A percentile compares a stretch with the other conserved stretches of the same genome.
Conservation (phyloP, 2,888 invertebrate species). For the Harpalus rufipes region DNA sequence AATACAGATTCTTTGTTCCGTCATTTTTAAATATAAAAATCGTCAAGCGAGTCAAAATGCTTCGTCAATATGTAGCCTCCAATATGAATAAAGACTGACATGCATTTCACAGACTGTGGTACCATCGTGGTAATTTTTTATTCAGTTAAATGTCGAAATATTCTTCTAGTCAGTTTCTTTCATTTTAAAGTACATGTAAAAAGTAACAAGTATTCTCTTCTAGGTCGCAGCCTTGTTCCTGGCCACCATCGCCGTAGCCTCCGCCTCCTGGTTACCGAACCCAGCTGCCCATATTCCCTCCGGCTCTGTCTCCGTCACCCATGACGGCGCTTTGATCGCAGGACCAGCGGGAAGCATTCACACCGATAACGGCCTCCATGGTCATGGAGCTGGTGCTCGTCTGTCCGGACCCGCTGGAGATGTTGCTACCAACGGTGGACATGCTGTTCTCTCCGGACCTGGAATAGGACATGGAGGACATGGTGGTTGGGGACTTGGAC, state of each 20-base stretch:
- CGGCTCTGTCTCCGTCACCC: slow-evolving; percentile 48
- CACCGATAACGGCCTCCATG: slow-evolving; percentile 42
- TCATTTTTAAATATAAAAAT: too few relatives aligned
- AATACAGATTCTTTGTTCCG: too few relatives aligned
- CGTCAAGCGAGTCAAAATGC: too few relatives aligned
- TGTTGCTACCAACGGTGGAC: slow-evolving; percentile 56
- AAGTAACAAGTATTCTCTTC: not conserved
- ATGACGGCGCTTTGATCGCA: slow-evolving; percentile 59
- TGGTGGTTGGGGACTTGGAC: slow-evolving; percentile 60
- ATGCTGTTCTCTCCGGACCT: slow-evolving; percentile 53
- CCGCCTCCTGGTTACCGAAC: not conserved
- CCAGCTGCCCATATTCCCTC: slow-evolving; percentile 54
- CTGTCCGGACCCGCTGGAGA: slow-evolving; percentile 66
- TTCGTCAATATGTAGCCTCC: too few relatives aligned
- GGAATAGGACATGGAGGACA: slow-evolving; percentile 54
- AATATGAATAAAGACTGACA: too few relatives aligned
- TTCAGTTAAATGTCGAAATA: too few relatives aligned
- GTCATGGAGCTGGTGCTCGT: slow-evolving; percentile 64
- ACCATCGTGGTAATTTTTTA: too few relatives aligned
- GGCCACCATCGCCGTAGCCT: slow-evolving; percentile 22
- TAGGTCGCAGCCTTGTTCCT: slow-evolving; percentile 59
- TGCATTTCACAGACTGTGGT: too few relatives aligned
- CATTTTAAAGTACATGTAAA: too few relatives aligned
- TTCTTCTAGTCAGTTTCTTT: too few relatives aligned
- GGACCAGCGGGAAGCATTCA: too few relatives aligned